phyloP scores from a whole-genome alignment of 2,797 vertebrate species.

The Epinephelus malabaricus region DNA sequence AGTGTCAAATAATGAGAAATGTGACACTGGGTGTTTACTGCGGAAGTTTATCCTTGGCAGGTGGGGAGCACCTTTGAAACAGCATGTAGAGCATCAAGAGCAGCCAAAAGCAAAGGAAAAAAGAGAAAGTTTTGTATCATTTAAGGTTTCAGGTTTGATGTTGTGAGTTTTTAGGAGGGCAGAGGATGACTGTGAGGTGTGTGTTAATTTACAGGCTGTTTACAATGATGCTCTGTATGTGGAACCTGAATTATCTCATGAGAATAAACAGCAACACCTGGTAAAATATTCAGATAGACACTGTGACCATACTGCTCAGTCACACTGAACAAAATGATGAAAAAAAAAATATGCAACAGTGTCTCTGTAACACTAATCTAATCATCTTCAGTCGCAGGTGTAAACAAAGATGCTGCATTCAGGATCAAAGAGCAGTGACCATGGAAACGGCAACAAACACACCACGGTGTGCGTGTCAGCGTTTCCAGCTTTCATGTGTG shows the following conservation, averaged over 20 bases:
- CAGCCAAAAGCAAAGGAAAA: constrained; percentile 7
- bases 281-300: not conserved
- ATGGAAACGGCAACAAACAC: constrained; percentile 36
- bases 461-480: not conserved
- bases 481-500: not conserved
- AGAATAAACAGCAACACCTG: too few relatives aligned
- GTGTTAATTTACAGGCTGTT: too few relatives aligned
- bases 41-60: constrained; percentile 33
- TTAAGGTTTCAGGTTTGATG: constrained; percentile 14
- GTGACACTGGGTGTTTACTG: constrained; percentile 35
- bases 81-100: not conserved
- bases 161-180: not conserved
- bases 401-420: constrained; percentile 8
- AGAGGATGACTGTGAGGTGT: too few relatives aligned
- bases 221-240: too few relatives aligned
- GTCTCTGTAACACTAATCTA: not conserved
- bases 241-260: too few relatives aligned
- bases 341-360: not conserved
- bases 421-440: constrained; percentile 18
- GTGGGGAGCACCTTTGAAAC: constrained; percentile 28
- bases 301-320: not conserved
- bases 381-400: constrained; percentile 2
- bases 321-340: not conserved
- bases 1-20: constrained; percentile 22
- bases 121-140: constrained; percentile 5